These are phyloP conservation scores for Mus pahari DNA, from an alignment of 2,113 vertebrate species.

Conservation along the genomic window DNA sequence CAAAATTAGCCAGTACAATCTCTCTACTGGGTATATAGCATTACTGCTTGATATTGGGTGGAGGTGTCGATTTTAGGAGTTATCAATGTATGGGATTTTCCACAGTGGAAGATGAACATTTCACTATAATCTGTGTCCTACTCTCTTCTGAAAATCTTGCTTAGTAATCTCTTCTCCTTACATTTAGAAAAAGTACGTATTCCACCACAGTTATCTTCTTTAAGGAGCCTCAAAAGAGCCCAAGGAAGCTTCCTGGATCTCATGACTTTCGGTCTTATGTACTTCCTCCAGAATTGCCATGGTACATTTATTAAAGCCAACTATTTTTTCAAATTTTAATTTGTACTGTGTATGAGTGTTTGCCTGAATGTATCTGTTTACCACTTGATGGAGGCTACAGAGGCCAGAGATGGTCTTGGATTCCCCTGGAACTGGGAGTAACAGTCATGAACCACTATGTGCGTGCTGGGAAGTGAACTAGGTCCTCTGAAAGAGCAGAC, in stretches of 20 bases:
- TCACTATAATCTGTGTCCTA: not conserved
- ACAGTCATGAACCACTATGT: not conserved
- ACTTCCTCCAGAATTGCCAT: not conserved
- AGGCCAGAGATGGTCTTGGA: not conserved
- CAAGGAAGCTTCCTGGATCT: not conserved
- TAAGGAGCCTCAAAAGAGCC: not conserved
- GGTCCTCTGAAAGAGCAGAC: not conserved
- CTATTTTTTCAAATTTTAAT: not conserved
- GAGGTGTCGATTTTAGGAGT: conserved; percentile 18
- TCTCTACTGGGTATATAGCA: not conserved
- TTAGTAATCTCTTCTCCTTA: not conserved
- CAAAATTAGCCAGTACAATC: no score
- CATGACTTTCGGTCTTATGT: not conserved
- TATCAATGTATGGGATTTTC: conserved; percentile 5
- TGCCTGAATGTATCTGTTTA: not conserved
- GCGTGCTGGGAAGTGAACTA: not conserved
- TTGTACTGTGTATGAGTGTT: not conserved
- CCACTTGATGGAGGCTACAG: not conserved
- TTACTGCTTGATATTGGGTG: not conserved
- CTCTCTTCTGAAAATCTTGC: not conserved
- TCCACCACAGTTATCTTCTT: not conserved
- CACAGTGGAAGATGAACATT: not conserved
- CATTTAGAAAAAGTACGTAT: not conserved
- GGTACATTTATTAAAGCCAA: not conserved
- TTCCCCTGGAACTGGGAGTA: not conserved